Base-by-base conservation (phyloP, 2,888 invertebrate species). In the Agrochola macilenta region DNA sequence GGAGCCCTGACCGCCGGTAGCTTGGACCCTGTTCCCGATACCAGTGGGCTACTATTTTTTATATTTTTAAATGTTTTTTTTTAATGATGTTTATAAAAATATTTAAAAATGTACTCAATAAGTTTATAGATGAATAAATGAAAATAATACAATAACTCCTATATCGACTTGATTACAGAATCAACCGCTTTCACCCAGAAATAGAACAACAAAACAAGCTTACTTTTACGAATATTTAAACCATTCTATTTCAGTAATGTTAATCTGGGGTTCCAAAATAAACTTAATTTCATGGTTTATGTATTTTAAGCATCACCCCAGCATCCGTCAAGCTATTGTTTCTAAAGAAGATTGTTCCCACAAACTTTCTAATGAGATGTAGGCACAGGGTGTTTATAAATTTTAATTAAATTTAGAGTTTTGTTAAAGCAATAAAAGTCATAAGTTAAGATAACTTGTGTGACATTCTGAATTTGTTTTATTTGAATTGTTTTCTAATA, bases 241-340 rank as follows among this genome's bases (percentile, higher is more conserved):
- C 20, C 17, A 2, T 26, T 79, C 39, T 79, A 60, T 79, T 79
- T 43, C 30, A 23, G 81, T n/a, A n/a, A n/a, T 26, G 23, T 81
- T 72, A 26, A 54, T 54, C 17, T 20, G n/a, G 20, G 9, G 17
- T 46, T 35, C 61, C 26, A 26, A 77, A 81, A 54, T 73, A 81
- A 77, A 77, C 23, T 35, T 71, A 71, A 80, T 43, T 80, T 14
- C 57, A 58, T 12, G 30, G 58, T n/a, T 30, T 43, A 30, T 30
- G 30, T 30, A 60, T 70, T 79, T 52, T 26, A 20, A 39, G 49
- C 14, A 26, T 43, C 20, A 43, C 52, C 11, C 11, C n/a, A 17
- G 35, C 17, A 35, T 43, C n/a, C 49, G 17, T 30, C 26, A n/a
- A 30, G 39, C 11, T 11, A 80, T 54, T 72, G 73, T n/a, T 17